Conservation (phyloP, 2,113 vertebrate genomes). For the Zosterops hypoxanthus region DNA sequence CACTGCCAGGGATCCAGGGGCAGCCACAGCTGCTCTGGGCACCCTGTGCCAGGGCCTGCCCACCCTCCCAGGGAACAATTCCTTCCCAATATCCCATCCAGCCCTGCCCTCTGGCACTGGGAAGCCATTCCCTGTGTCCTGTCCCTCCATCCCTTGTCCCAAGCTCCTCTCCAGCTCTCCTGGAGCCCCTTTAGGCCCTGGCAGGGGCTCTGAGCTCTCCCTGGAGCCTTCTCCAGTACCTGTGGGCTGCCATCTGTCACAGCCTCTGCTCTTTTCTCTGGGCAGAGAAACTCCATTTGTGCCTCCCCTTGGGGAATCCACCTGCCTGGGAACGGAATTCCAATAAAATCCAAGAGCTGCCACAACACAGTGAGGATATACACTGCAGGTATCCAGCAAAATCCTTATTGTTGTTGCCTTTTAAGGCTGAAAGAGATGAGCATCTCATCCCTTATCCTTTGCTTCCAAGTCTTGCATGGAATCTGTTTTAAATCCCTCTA, state of each 20-base stretch:
- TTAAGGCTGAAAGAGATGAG: neutral
- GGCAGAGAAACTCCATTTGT: neutral
- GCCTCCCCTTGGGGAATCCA: neutral
- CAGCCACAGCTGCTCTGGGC: neutral
- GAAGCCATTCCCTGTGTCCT: neutral
- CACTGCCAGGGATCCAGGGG: neutral
- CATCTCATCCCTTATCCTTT: neutral
- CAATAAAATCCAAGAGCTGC: neutral
- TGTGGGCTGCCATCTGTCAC: neutral
- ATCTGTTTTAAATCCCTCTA: neutral
- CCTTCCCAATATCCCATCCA: neutral
- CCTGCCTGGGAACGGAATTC: neutral
- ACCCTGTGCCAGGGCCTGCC: neutral
- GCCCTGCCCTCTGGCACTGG: fast-evolving
- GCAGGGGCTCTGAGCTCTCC: neutral
- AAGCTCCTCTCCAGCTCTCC: neutral
- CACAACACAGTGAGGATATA: neutral
- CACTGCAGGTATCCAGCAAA: neutral
- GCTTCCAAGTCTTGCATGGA: neutral
- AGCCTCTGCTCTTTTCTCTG: neutral
- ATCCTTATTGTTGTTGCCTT: neutral
- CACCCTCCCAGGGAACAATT: neutral
- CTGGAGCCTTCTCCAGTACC: neutral
- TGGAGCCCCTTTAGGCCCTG: neutral
- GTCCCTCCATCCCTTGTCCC: neutral